Conservation (phyloP, 23 tunicate genomes). For the Diplosoma virens region DNA sequence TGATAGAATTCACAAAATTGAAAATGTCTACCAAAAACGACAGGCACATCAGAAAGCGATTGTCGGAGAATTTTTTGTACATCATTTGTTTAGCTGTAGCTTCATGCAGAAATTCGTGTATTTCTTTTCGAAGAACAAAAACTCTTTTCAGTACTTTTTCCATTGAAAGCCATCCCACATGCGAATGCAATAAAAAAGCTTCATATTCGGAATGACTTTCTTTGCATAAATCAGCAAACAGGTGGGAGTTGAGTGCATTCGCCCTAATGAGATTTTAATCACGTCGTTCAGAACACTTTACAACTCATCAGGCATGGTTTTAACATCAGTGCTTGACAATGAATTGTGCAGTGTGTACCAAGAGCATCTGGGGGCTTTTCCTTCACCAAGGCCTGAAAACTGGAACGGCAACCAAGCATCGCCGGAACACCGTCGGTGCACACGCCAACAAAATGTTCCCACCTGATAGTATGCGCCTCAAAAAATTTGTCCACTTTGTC, state of each 20-base stretch:
- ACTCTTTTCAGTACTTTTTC: conserved; percentile 7
- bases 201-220: conserved; percentile 7
- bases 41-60: not conserved
- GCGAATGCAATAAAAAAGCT: not conserved
- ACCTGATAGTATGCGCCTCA: conserved; percentile 17
- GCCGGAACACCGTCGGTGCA: conserved; percentile 19
- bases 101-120: not conserved
- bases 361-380: conserved; percentile 22
- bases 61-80: not conserved
- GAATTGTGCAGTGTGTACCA: conserved; percentile 22
- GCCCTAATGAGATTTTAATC: too few species aligned
- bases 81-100: not conserved
- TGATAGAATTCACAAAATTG: not conserved
- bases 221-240: too few species aligned
- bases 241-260: too few species aligned
- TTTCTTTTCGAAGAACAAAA: too few species aligned
- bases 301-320: conserved; percentile 23
- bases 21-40: not conserved
- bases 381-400: conserved; percentile 8
- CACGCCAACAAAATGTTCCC: conserved; percentile 10
- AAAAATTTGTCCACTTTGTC: conserved; percentile 14
- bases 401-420: not conserved
- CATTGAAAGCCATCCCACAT: conserved; percentile 2
- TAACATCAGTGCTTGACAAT: conserved; percentile 26
- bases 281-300: conserved; percentile 15